Conservation (phyloP, 1,140 invertebrate species). For the Wasmannia auropunctata region DNA sequence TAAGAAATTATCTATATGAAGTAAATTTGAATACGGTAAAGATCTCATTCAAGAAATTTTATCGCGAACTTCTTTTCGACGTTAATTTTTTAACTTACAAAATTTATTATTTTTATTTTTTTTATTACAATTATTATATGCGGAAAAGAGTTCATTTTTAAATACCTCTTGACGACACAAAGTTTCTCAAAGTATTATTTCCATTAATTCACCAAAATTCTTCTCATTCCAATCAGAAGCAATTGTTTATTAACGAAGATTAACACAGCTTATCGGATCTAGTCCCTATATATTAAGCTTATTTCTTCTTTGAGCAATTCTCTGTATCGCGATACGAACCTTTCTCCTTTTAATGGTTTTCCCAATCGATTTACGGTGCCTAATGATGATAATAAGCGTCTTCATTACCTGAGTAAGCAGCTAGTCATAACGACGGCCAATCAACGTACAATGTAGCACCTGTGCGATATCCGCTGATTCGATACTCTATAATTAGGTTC, state of each 20-base stretch:
- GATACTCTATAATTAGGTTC: constrained; percentile 24
- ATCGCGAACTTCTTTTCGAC: neutral
- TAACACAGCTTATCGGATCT: neutral
- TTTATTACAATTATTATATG: neutral
- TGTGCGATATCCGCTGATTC: neutral
- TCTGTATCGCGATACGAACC: neutral
- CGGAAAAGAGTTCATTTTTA: neutral
- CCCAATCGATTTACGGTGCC: constrained; percentile 26
- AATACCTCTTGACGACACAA: neutral
- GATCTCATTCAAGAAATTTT: neutral
- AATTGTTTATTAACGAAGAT: neutral
- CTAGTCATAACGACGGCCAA: constrained; percentile 10
- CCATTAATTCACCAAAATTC: neutral
- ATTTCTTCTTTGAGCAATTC: neutral
- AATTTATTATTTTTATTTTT: neutral
- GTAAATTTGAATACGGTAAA: neutral
- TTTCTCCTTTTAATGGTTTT: constrained; percentile 34
- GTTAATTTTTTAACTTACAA: neutral
- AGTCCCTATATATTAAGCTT: neutral
- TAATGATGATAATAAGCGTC: constrained; percentile 43
- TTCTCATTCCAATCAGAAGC: neutral
- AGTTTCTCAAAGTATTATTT: neutral
- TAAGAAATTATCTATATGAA: neutral
- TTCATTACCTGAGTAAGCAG: constrained; percentile 35
- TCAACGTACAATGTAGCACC: constrained; percentile 24